Evolutionary conservation across 2,888 invertebrate species (phyloP).

Genomic region (Torymus auratus): DNA sequence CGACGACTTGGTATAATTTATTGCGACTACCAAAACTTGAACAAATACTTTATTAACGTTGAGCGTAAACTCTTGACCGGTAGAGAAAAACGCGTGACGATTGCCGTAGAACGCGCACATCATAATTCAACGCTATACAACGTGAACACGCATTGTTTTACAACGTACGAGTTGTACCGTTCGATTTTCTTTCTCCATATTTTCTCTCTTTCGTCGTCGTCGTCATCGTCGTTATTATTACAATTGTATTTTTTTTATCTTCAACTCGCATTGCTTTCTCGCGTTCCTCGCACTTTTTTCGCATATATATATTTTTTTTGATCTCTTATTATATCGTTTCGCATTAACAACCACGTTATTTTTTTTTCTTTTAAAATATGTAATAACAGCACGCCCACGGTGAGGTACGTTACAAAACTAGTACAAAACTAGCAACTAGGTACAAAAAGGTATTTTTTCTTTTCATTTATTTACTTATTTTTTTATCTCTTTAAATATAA

Average conservation of each 20-base stretch:
- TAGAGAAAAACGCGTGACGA: not conserved
- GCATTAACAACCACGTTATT: constrained; percentile 67
- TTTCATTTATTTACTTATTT: constrained; percentile 27
- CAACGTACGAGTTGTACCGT: constrained; percentile 54
- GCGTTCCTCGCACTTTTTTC: constrained; percentile 14
- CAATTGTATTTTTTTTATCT: constrained; percentile 48
- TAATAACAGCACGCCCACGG: constrained; percentile 74
- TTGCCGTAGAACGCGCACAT: constrained; percentile 8
- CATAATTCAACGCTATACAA: constrained; percentile 46
- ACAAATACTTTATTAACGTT: too few species aligned
- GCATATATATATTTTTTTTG: constrained; percentile 42
- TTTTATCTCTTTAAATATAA: constrained; percentile 27
- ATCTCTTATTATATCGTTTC: constrained; percentile 50
- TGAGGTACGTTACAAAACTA: constrained; percentile 79
- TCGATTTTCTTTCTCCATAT: constrained; percentile 1
- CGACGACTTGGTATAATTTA: too few species aligned
- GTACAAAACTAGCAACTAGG: constrained; percentile 81
- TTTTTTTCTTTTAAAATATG: constrained; percentile 68
- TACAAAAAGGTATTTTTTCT: constrained; percentile 75
- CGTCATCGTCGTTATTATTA: constrained; percentile 41
- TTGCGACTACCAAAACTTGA: too few species aligned
- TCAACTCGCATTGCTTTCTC: constrained; percentile 62
- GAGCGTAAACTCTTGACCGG: not conserved
- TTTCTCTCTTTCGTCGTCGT: constrained; percentile 20
- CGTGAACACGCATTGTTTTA: constrained; percentile 58